phyloP scores from a whole-genome alignment of 1,140 invertebrate species.

The Cherax destructor region DNA sequence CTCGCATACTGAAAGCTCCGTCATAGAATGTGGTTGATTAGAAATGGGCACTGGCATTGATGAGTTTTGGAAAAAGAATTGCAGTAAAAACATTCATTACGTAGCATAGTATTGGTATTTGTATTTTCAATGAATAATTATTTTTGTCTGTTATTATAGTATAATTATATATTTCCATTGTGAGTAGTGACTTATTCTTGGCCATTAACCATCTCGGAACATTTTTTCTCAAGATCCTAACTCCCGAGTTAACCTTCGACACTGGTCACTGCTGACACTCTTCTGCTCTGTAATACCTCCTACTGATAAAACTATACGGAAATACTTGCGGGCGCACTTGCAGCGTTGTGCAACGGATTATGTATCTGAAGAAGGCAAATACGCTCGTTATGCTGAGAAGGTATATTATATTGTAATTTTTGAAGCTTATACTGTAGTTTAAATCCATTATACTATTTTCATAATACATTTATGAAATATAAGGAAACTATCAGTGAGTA shows the following conservation, averaged over 20 bases:
- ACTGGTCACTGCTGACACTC: constrained; percentile 94
- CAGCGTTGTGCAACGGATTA: constrained; percentile 91
- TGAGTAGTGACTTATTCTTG: too few species aligned
- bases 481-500: neutral
- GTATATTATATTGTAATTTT: constrained; percentile 75
- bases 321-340: constrained; percentile 93
- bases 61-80: neutral
- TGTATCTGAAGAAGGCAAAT: constrained; percentile 95
- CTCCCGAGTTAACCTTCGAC: constrained; percentile 88
- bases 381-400: constrained; percentile 94
- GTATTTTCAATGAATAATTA: too few species aligned
- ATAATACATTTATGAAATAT: neutral
- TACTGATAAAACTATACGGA: constrained; percentile 86
- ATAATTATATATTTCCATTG: too few species aligned
- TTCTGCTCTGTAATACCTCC: constrained; percentile 92
- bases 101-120: too few species aligned
- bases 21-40: neutral
- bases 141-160: too few species aligned
- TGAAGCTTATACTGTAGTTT: neutral
- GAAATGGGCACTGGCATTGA: neutral
- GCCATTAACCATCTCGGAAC: neutral
- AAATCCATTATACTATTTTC: too few species aligned
- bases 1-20: too few species aligned
- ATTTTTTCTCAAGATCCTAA: constrained; percentile 85
- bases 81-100: too few species aligned